Evolutionary conservation across 2,888 invertebrate genomes (phyloP), one percentile per base, ranked within the genome.

Genomic region (Graphium colonna): DNA sequence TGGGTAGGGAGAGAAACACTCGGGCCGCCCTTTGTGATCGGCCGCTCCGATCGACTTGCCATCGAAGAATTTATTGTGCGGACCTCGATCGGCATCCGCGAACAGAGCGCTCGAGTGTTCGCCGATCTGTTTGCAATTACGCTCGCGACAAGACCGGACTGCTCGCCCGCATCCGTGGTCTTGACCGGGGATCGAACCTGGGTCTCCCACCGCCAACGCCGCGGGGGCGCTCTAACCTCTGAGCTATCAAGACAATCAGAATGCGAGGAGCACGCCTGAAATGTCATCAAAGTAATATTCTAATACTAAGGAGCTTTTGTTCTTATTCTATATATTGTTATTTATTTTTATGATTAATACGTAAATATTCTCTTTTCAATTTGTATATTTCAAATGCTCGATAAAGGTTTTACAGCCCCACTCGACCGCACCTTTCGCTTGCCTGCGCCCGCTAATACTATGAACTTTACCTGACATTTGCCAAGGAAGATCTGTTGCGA

Each of bases 121-220:
- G 55, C 57, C 56, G 60, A 60, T 58, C 60, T 56, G 57, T 57
- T 51, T 41, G 55, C 56, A 52, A 44, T 51, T 48, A 43, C 53
- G 43, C 21, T n/a, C n/a, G 31, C 51, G 38, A 44, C 41, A 56
- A 58, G 64, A 69, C 33, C 72, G 72, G 68, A 68, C 62, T 57
- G 67, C 73, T 72, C 73, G 67, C 61, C 61, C 69, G 72, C 82
- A 85, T 77, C 68, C 75, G 70, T 66, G 77, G 85, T 89, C 89
- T 88, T 82, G 88, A 89, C 90, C 89, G 82, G 90, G 88, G 82
- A 69, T 90, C 80, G 88, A 90, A 89, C 88, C 89, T 79, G 87
- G 85, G 79, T 70, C 62, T 82, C 82, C 81, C 84, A 80, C 76
- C 79, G 58, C 58, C 72, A n/a, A n/a, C n/a, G n/a, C n/a, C n/a